These are phyloP conservation scores for Herpetotheres cachinnans DNA, from an alignment of 2,113 vertebrate species.

Conservation along the genomic window DNA sequence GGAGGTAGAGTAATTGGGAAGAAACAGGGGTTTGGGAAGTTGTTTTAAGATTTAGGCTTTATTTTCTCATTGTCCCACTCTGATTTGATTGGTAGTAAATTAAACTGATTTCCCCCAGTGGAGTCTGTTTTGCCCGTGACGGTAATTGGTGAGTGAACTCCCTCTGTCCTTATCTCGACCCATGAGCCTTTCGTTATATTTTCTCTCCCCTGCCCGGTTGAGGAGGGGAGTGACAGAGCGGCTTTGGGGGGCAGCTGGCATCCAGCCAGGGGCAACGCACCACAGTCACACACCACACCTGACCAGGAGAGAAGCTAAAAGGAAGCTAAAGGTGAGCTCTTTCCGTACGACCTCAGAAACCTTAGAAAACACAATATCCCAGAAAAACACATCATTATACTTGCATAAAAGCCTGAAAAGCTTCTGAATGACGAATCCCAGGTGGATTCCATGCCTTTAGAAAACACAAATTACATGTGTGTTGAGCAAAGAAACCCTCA, in stretches of 20 bases:
- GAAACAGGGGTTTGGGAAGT: rapidly evolving
- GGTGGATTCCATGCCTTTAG: not conserved
- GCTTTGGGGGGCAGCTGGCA: not conserved
- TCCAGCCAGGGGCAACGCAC: not conserved
- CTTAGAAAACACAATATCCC: not conserved
- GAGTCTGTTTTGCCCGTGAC: not conserved
- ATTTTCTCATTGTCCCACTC: not conserved
- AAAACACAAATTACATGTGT: not conserved
- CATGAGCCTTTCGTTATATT: rapidly evolving
- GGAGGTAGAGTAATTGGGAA: not conserved
- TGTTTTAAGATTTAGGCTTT: not conserved
- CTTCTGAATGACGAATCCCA: not conserved
- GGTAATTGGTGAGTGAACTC: not conserved
- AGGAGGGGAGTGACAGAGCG: not conserved
- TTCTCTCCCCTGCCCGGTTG: not conserved
- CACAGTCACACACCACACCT: too few relatives aligned
- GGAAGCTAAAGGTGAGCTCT: not conserved
- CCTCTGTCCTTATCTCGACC: not conserved
- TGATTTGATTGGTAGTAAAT: not conserved
- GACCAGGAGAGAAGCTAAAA: not conserved
- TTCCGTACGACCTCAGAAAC: not conserved
- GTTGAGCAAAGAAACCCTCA: not conserved
- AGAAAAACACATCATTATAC: not conserved
- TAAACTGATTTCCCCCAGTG: not conserved
- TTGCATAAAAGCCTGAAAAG: not conserved